Percentiles rank a stretch among this genome's conserved stretches.
Evolutionary conservation across 2,113 vertebrate species (phyloP).

Genomic region (Physeter macrocephalus): DNA sequence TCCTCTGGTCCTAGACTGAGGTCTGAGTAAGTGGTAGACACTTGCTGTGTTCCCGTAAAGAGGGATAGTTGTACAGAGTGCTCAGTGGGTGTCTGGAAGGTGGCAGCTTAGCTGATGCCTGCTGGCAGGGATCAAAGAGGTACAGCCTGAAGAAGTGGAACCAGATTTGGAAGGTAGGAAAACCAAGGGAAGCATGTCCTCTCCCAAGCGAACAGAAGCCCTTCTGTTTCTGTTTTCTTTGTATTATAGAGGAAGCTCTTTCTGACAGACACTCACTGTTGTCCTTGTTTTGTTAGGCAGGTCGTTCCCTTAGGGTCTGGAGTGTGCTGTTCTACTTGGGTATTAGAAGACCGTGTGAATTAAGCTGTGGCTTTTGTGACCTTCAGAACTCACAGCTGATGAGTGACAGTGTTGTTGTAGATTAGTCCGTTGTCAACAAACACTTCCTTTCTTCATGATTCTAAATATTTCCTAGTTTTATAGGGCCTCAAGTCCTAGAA

Average conservation of each 20-base stretch:
- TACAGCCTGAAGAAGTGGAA: neutral
- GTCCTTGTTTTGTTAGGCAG: neutral
- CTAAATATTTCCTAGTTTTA: neutral
- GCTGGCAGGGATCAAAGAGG: neutral
- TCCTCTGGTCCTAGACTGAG: neutral
- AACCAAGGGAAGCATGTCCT: neutral
- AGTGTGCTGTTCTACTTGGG: neutral
- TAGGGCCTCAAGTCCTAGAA: neutral
- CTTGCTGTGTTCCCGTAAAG: neutral
- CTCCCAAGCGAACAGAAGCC: neutral
- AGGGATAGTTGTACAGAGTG: neutral
- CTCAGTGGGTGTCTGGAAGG: neutral
- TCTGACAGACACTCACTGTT: constrained; percentile 21
- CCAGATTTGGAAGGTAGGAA: neutral
- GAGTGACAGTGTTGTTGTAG: neutral
- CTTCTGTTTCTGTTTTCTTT: neutral
- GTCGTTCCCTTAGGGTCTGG: neutral
- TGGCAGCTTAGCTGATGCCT: neutral
- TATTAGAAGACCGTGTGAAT: neutral
- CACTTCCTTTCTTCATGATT: neutral
- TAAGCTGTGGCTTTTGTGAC: constrained; percentile 31
- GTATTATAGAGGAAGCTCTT: neutral
- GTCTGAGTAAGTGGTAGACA: neutral
- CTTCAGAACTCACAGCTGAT: neutral
- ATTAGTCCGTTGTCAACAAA: neutral